Base-by-base conservation (phyloP, 2,797 vertebrate species). In the Hozukius guyotensis region DNA sequence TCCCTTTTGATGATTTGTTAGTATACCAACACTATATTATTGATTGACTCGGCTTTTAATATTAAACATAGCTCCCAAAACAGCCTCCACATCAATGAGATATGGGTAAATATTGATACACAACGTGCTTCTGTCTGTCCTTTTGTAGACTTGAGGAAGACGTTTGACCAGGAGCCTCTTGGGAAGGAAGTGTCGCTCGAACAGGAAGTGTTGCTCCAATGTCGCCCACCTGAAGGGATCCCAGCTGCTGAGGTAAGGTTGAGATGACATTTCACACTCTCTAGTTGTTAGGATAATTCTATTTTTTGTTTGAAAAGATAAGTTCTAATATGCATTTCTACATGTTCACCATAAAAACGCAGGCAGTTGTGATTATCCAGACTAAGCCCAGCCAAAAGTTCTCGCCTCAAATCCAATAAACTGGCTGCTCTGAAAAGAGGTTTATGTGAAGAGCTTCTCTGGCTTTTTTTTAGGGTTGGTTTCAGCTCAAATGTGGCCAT, bases 141-240 rank as follows among this genome's bases (percentile, higher is more conserved):
- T 5, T 5, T 78, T 78, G 1, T 77, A 99, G 98, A 99, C 93
- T 94, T 99, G 63, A 96, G 97, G 86, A 99, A 99, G 89, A 99
- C 97, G 1, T 99, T 99, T 20, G 98, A 99, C 87, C 98, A 99
- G 88, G 98, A 99, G 70, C 98, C 98, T n/a, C 91, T 99, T 34
- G 98, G 98, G 57, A 99, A 99, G 89, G 98, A 99, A 94, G 98
- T 99, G 6, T 97, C 97, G 2, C 93, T 99, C 36, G 98, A 99
- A 87, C 98, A 99, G 93, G 98, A 99, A 92, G 98, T 99, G 60
- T 91, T 99, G 49, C 97, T 99, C n/a, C 98, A 99, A 72, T 99
- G 98, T 89, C 97, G 98, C 16, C 98, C 98, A 61, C 98, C 98
- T 4, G 98, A 99, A 97, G 98, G 98, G 87, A 97, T 99, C 90